Evolutionary conservation across 2,797 vertebrate genomes (phyloP), one percentile per base, ranked within the genome.

Genomic region (Acanthurus leucopareius): DNA sequence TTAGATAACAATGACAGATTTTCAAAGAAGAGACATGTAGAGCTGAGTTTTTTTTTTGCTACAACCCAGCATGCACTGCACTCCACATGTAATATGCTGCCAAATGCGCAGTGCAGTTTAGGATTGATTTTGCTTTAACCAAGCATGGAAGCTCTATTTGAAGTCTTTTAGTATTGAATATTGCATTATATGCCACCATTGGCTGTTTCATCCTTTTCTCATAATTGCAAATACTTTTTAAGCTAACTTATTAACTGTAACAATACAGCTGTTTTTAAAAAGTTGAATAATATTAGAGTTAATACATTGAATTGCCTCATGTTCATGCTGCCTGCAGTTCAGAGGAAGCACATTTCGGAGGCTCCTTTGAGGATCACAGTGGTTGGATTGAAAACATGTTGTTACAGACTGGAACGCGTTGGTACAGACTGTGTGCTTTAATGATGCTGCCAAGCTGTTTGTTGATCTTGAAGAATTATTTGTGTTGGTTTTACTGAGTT

Each of bases 201-300:
- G 44, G 63, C 45, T 61, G 45, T 51, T 74, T 8, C 32, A 66
- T 49, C 10, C 14, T 54, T 73, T 63, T 22, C n/a, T 28, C 1
- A 0, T 53, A 5, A 25, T 32, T 20, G n/a, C 2, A 35, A 16
- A 15, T 64, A 15, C 75, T 59, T 75, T 57, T 47, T 20, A 15
- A 75, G 74, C 17, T 67, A 82, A 87, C 52, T 59, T 82, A 83
- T 82, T 75, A 47, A 77, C 54, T 13, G n/a, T n/a, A n/a, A n/a
- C n/a, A n/a, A n/a, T n/a, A n/a, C n/a, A n/a, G n/a, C n/a, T n/a
- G n/a, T n/a, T n/a, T n/a, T n/a, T n/a, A n/a, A n/a, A n/a, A n/a
- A n/a, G n/a, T n/a, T n/a, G n/a, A n/a, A 16, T 20, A 38, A 67
- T 44, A 19, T 32, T 17, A 15, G 47, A 6, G 5, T 80, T 67